These are phyloP conservation scores for Brachypteracias leptosomus DNA, from an alignment of 2,113 vertebrate genomes.

Conservation along the genomic window DNA sequence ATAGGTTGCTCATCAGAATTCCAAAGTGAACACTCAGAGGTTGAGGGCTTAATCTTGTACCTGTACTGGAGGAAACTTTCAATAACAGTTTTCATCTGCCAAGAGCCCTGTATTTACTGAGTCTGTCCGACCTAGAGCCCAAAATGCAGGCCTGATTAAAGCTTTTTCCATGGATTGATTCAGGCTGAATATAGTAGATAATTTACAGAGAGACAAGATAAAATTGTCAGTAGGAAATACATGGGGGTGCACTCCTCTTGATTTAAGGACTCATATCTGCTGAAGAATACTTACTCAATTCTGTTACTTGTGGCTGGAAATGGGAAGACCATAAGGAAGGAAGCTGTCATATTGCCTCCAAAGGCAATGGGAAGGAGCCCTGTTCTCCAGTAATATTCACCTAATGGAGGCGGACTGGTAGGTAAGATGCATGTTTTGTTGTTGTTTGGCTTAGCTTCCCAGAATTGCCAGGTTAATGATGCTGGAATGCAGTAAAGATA, in stretches of 20 bases:
- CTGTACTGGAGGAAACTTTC: neutral
- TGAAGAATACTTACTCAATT: neutral
- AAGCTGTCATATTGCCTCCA: neutral
- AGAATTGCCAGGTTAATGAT: neutral
- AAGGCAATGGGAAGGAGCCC: neutral
- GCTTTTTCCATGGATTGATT: too few relatives aligned
- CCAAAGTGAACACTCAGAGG: rapidly evolving
- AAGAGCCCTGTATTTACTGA: neutral
- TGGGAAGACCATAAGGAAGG: neutral
- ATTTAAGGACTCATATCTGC: neutral
- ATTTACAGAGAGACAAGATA: neutral
- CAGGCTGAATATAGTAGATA: neutral
- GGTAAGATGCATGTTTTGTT: neutral
- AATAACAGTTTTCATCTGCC: neutral
- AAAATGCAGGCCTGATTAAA: neutral
- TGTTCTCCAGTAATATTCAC: neutral
- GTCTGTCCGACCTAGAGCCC: rapidly evolving
- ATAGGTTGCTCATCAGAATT: rapidly evolving
- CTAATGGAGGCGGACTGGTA: rapidly evolving
- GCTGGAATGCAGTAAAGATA: neutral
- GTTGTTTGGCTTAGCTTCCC: neutral
- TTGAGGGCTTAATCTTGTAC: neutral
- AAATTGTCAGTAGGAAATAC: neutral
- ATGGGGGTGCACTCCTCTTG: rapidly evolving
- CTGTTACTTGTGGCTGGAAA: neutral